Evolutionary conservation across 2,113 vertebrate species (phyloP), one percentile per base, ranked within the genome.

Genomic region (Dendropsophus ebraccatus): DNA sequence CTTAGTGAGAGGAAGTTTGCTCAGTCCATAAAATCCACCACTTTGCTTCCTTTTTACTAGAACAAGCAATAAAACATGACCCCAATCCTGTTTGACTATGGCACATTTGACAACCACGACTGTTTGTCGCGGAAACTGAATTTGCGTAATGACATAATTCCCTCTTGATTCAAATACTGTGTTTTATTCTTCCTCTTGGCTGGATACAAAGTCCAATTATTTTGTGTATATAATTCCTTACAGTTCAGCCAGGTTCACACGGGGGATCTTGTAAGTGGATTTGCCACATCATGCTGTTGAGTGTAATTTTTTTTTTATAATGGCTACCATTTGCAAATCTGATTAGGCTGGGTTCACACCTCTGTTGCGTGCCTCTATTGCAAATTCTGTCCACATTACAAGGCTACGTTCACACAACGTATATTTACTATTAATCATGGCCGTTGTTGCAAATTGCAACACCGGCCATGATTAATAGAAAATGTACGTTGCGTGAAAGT

Each of bases 21-120:
- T 76, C 16, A 30, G 73, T 50, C 73, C 47, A 50, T 76, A 76
- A 76, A 75, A 16, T 30, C 41, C n/a, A 50, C 5, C 47, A 76
- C 73, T 50, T 74, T 74, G n/a, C 45, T 76, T 76, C 73, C 47
- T 50, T 50, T 76, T 50, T 28, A 76, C 73, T 76, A 30, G 47
- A 49, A 76, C 73, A 76, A 16, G 73, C 47, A 76, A 76, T 76
- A 76, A 76, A 76, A 76, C 73, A 17, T 2, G 73, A 76, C 19
- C 72, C 73, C 73, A 45, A 28, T 50, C 73, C 73, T 50, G 25
- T 75, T 50, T 50, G 47, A 50, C 73, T 49, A 9, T 6, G 13
- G 23, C n/a, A 47, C 1, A 76, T 28, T 30, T 76, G 45, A 76
- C 45, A 30, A 52, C 25, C 14, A 14, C 11, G 4, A 49, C 41